phyloP scores from a whole-genome alignment of 2,113 vertebrate species.

The Ranitomeya imitator region DNA sequence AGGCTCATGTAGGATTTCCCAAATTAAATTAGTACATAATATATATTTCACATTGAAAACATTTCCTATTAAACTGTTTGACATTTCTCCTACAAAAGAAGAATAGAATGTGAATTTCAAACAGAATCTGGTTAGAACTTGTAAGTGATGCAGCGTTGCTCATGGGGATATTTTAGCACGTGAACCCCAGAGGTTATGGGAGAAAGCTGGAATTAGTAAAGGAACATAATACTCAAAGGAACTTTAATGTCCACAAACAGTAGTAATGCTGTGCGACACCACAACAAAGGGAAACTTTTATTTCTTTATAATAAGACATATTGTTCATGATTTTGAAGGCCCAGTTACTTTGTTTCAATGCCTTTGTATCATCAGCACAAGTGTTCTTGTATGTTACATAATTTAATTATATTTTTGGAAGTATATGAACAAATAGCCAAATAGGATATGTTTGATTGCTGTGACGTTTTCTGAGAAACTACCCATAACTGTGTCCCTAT shows the following conservation, averaged over 20 bases:
- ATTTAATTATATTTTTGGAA: slow-evolving; percentile 41
- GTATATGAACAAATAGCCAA: slow-evolving; percentile 20
- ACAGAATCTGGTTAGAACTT: slow-evolving; percentile 31
- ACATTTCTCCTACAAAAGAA: background rate
- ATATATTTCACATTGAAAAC: background rate
- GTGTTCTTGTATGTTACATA: slow-evolving; percentile 45
- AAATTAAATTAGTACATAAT: background rate
- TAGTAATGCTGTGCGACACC: slow-evolving; percentile 43
- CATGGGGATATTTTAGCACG: slow-evolving; percentile 33
- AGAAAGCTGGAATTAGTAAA: slow-evolving; percentile 22
- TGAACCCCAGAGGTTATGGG: slow-evolving; percentile 43
- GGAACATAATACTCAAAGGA: slow-evolving; percentile 37
- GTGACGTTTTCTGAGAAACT: slow-evolving; percentile 15
- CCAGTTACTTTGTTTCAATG: slow-evolving; percentile 45
- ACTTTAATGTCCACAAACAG: slow-evolving; percentile 46
- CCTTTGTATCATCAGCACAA: slow-evolving; percentile 28
- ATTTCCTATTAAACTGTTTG: background rate
- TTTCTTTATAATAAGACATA: slow-evolving; percentile 39
- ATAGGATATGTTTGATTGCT: background rate
- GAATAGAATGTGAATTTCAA: slow-evolving; percentile 2
- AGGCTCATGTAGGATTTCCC: background rate
- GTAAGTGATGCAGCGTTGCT: slow-evolving; percentile 8
- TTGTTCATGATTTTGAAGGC: slow-evolving; percentile 41
- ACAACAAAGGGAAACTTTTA: slow-evolving; percentile 48
- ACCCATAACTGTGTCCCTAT: background rate